Evolutionary conservation across 1,140 invertebrate genomes (phyloP).

Genomic region (Drosophila nigromelanica): DNA sequence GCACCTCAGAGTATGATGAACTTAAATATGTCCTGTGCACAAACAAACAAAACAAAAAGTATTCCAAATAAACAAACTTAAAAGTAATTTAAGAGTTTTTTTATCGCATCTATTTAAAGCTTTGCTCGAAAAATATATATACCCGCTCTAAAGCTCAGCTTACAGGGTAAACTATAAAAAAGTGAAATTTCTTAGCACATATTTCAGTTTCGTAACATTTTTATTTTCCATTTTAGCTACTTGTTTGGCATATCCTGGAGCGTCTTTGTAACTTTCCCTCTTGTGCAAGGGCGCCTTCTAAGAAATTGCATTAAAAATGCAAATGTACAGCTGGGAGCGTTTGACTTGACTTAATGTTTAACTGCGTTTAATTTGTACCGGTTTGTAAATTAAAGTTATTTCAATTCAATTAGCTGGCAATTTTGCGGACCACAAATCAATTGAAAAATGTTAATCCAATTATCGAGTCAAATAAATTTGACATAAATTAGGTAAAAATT

Average conservation of each 20-base stretch:
- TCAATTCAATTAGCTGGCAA: slow-evolving; percentile 38
- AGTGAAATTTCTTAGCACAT: slow-evolving; percentile 47
- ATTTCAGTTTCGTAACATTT: slow-evolving; percentile 62
- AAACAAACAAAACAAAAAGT: not conserved
- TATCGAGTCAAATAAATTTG: slow-evolving; percentile 32
- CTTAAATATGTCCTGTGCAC: not conserved
- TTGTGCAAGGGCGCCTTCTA: not conserved
- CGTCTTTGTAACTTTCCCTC: slow-evolving; percentile 43
- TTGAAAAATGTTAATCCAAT: slow-evolving; percentile 40
- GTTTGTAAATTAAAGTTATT: slow-evolving; percentile 31
- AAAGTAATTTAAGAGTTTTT: no score
- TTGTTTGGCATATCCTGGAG: slow-evolving; percentile 27
- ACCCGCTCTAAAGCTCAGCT: not conserved
- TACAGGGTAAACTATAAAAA: slow-evolving; percentile 12
- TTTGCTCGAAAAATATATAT: not conserved
- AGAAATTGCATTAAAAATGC: slow-evolving; percentile 74
- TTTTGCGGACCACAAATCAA: slow-evolving; percentile 10
- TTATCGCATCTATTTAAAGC: no score
- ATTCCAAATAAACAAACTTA: not conserved
- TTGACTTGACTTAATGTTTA: slow-evolving; percentile 11
- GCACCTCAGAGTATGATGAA: not conserved
- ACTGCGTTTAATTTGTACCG: slow-evolving; percentile 14
- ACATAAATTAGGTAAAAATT: slow-evolving; percentile 34
- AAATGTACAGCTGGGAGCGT: slow-evolving; percentile 30
- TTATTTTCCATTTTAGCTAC: slow-evolving; percentile 37